A percentile compares a stretch with the other conserved stretches of the same genome.
These are phyloP conservation scores for Pseudomyrmex gracilis DNA, from an alignment of 1,140 invertebrate species.

Conservation along the genomic window DNA sequence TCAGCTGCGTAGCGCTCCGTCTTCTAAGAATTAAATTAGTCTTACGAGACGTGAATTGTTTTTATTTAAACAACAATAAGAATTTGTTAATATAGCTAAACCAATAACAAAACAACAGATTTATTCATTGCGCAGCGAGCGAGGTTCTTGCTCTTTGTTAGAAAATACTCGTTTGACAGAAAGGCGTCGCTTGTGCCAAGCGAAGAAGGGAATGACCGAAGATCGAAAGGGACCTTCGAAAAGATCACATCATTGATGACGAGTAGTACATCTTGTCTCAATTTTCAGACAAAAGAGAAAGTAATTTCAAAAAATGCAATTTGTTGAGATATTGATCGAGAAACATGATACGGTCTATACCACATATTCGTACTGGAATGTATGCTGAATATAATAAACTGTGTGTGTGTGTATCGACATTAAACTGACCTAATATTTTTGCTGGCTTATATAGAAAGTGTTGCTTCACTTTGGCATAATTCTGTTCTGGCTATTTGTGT, in stretches of 20 bases:
- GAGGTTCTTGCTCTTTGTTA: slow-evolving; percentile 63
- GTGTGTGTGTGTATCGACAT: not conserved
- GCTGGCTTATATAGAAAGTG: slow-evolving; percentile 32
- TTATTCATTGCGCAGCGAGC: slow-evolving; percentile 12
- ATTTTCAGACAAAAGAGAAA: not conserved
- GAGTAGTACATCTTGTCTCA: not conserved
- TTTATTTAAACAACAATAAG: not conserved
- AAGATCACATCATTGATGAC: not conserved
- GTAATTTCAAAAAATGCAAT: not conserved
- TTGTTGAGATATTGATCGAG: not conserved
- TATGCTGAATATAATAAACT: not conserved
- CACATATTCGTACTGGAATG: too few species aligned
- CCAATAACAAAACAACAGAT: not conserved
- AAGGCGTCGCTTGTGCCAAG: slow-evolving; percentile 48
- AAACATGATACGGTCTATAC: slow-evolving; percentile 38
- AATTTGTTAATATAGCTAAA: not conserved
- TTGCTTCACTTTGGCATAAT: slow-evolving; percentile 70
- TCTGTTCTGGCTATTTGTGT: slow-evolving; percentile 54
- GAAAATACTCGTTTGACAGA: slow-evolving; percentile 54
- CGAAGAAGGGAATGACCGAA: slow-evolving; percentile 62
- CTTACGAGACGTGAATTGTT: too few species aligned
- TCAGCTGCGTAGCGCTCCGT: too few species aligned
- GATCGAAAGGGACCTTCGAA: slow-evolving; percentile 46
- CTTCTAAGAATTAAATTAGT: not conserved
- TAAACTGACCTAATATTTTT: slow-evolving; percentile 64